Percentiles rank a stretch among this genome's conserved stretches.
Conservation (phyloP, 2,888 invertebrate species). For the Anticlea derivata region DNA sequence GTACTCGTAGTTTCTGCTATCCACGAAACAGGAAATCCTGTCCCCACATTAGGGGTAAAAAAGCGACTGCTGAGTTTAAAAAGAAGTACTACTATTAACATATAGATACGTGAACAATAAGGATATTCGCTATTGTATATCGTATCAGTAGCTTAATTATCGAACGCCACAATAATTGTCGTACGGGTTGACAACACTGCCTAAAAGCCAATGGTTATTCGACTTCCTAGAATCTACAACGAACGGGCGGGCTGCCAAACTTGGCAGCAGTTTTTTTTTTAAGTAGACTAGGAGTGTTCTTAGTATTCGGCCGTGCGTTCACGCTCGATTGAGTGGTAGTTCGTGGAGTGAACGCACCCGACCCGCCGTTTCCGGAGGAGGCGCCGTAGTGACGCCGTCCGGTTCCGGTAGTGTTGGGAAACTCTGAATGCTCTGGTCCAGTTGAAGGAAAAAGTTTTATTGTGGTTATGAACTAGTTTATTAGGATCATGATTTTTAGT, state of each 20-base stretch:
- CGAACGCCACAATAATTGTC: too few relatives aligned
- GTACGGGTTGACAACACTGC: too few relatives aligned
- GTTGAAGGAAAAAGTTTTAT: conserved; percentile 24
- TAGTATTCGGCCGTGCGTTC: conserved; percentile 51
- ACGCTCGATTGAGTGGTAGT: conserved; percentile 57
- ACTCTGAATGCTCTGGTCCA: conserved; percentile 22
- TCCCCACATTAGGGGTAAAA: too few relatives aligned
- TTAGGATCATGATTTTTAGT: neutral
- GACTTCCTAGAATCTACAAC: conserved; percentile 31
- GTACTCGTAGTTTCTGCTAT: too few relatives aligned
- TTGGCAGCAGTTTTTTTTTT: conserved; percentile 32
- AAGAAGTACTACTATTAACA: too few relatives aligned
- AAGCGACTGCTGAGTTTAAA: too few relatives aligned
- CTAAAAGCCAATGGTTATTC: conserved; percentile 36
- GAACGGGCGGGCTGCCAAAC: conserved; percentile 36
- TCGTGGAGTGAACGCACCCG: conserved; percentile 66
- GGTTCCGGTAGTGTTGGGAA: conserved; percentile 48
- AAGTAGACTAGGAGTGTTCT: conserved; percentile 16
- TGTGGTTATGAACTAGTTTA: conserved; percentile 15
- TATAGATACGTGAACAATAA: too few relatives aligned
- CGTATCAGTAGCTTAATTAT: too few relatives aligned
- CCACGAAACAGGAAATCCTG: too few relatives aligned
- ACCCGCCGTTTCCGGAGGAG: conserved; percentile 62
- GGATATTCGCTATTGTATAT: too few relatives aligned
- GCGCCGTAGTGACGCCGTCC: conserved; percentile 75